Evolutionary conservation across 2,113 vertebrate species (phyloP).

Genomic region (Beaufortia kweichowensis): DNA sequence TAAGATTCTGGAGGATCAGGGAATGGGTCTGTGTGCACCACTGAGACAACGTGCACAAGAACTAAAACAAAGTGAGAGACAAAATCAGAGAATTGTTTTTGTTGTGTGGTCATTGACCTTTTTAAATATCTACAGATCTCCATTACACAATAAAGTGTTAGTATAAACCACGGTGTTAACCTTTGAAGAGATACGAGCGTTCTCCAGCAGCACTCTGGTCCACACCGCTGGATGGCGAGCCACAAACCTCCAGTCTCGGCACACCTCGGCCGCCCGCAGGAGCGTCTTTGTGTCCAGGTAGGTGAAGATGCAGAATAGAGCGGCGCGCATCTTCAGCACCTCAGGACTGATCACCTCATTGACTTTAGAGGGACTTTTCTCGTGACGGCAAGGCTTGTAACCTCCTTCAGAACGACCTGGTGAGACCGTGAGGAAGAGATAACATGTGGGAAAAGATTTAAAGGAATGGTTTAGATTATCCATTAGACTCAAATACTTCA

Average conservation of each 20-base stretch:
- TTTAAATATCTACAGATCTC: neutral
- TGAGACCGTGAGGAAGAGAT: neutral
- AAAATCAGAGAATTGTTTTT: neutral
- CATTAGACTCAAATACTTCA: no score
- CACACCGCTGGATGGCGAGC: conserved; percentile 94
- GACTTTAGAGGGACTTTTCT: conserved; percentile 85
- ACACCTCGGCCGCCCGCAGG: conserved; percentile 88
- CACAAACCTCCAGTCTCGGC: conserved; percentile 95
- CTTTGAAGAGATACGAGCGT: conserved; percentile 93
- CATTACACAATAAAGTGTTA: neutral
- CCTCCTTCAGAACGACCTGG: conserved; percentile 70
- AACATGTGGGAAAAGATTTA: neutral
- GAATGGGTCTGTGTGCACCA: conserved; percentile 99
- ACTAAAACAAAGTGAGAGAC: conserved; percentile 68
- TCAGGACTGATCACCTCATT: conserved; percentile 97
- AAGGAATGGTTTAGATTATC: neutral
- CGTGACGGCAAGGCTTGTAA: conserved; percentile 75
- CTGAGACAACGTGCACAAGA: conserved; percentile 91
- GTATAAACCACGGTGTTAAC: conserved; percentile 57
- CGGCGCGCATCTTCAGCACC: conserved; percentile 95
- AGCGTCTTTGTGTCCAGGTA: conserved; percentile 96
- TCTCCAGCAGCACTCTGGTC: conserved; percentile 95
- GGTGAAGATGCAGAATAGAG: conserved; percentile 98
- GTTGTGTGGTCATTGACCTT: neutral
- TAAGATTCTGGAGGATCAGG: conserved; percentile 96